These are phyloP conservation scores for Channa maculata DNA, from an alignment of 2,113 vertebrate species.

Conservation along the genomic window DNA sequence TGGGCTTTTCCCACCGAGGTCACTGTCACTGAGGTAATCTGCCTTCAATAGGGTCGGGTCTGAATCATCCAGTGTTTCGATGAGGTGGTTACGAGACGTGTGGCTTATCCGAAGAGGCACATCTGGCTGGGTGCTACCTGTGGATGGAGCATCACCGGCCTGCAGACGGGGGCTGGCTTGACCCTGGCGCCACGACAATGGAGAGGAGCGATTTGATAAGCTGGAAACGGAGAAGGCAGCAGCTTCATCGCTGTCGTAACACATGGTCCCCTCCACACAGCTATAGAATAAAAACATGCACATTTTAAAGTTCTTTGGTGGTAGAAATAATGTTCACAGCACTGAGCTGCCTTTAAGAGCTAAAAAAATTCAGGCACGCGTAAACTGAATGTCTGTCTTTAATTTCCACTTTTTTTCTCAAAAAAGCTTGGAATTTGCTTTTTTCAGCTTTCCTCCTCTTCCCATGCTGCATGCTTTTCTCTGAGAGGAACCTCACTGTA, in stretches of 20 bases:
- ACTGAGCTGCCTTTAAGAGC: not conserved
- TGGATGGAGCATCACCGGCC: conserved; percentile 92
- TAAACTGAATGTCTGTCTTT: not conserved
- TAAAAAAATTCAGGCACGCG: not conserved
- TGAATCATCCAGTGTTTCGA: conserved; percentile 85
- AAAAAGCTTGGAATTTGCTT: conserved; percentile 17
- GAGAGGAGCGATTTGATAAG: conserved; percentile 94
- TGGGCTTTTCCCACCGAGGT: conserved; percentile 88
- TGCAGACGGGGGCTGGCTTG: conserved; percentile 95
- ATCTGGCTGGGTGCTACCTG: conserved; percentile 88
- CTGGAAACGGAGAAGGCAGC: conserved; percentile 92
- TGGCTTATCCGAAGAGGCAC: conserved; percentile 89
- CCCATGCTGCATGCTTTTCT: not conserved
- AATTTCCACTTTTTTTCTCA: conserved; percentile 13
- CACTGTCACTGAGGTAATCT: conserved; percentile 91
- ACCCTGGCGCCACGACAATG: conserved; percentile 94
- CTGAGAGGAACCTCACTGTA: not conserved
- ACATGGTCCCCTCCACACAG: conserved; percentile 88
- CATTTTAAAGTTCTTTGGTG: not conserved
- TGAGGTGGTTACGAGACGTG: conserved; percentile 89
- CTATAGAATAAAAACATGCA: conserved; percentile 70
- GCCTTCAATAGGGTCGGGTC: conserved; percentile 90
- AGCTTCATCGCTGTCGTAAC: conserved; percentile 94
- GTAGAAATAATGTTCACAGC: not conserved
- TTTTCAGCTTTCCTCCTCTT: not conserved